Evolutionary conservation across 2,797 vertebrate species (phyloP).

Genomic region (Sebastes minor): DNA sequence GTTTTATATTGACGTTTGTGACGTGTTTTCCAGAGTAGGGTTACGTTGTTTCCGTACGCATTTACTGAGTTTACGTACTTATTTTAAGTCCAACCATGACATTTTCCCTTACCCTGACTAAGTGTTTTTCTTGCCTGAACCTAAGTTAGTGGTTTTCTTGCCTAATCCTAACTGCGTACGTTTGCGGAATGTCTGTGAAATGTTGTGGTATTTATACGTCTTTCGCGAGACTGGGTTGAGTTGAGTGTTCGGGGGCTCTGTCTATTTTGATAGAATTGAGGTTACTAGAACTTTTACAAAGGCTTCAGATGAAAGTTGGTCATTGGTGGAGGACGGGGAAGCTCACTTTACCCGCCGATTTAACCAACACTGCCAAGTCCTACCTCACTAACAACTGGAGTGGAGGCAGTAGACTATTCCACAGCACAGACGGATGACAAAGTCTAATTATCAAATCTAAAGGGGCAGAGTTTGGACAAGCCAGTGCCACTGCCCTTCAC

Average conservation of each 20-base stretch:
- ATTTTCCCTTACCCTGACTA: no score
- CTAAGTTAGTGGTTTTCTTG: no score
- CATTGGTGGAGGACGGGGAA: neutral
- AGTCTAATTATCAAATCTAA: slow-evolving; percentile 22
- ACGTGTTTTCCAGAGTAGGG: no score
- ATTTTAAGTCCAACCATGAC: no score
- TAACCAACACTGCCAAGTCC: neutral
- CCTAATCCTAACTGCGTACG: no score
- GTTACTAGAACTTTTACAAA: neutral
- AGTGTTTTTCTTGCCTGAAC: no score
- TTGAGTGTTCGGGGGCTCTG: neutral
- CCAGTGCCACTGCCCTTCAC: neutral
- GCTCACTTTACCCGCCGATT: neutral
- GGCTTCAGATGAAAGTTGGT: neutral
- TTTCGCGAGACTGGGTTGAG: no score
- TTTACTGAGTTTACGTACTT: accelerated
- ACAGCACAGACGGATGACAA: neutral
- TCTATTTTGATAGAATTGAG: neutral
- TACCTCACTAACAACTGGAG: neutral
- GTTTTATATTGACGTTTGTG: neutral
- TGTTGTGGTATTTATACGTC: no score
- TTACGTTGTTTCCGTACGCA: accelerated
- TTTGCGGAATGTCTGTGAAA: no score
- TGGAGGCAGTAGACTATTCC: neutral
- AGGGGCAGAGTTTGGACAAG: neutral